Evolutionary conservation across 2,797 vertebrate species (phyloP).

Genomic region (Malurus leucopterus): DNA sequence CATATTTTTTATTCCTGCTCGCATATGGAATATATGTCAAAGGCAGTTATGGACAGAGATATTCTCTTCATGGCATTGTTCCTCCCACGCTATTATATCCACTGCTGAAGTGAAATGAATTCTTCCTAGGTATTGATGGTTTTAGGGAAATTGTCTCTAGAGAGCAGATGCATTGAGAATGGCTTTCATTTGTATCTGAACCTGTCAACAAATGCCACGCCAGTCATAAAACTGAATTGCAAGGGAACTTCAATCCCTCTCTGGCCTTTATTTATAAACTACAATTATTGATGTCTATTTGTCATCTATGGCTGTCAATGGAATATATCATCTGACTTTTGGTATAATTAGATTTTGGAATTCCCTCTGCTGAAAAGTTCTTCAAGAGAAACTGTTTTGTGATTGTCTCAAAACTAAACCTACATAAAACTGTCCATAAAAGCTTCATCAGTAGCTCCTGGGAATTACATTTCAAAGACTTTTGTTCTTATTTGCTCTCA

Average conservation of each 20-base stretch:
- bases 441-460: background rate
- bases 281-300: background rate
- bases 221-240: background rate
- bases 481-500: background rate
- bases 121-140: background rate
- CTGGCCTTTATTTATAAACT: background rate
- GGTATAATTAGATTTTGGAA: background rate
- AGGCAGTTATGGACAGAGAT: background rate
- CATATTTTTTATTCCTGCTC: background rate
- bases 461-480: background rate
- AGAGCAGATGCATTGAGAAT: background rate
- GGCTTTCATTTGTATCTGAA: background rate
- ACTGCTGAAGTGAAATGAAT: background rate
- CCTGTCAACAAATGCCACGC: background rate
- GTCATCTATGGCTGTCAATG: background rate
- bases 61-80: background rate
- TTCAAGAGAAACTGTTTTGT: background rate
- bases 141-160: background rate
- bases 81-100: background rate
- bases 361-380: background rate
- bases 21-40: rapidly evolving
- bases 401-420: background rate
- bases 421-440: background rate
- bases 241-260: background rate
- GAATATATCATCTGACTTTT: background rate